Conservation (phyloP, 2,888 invertebrate genomes). For the Balanococcus diminutus region DNA sequence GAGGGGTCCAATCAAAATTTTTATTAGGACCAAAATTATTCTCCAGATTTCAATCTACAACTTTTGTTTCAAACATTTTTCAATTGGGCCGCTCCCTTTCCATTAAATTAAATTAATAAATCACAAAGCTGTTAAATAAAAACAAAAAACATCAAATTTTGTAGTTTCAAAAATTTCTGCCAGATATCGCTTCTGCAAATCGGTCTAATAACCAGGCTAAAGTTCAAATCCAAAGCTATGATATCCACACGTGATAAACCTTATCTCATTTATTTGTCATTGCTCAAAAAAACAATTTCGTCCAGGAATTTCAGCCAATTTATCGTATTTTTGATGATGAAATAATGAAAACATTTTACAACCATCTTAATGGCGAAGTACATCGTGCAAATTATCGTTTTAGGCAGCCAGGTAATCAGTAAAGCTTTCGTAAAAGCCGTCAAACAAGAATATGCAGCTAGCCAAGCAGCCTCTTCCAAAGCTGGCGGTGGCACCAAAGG, state of each 20-base stretch:
- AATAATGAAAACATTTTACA: conserved; percentile 9
- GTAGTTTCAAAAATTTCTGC: background rate
- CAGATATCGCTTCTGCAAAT: background rate
- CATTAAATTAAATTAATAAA: too few relatives aligned
- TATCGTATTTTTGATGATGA: background rate
- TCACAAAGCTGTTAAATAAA: background rate
- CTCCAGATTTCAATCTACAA: too few relatives aligned
- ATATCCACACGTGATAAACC: background rate
- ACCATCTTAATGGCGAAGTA: conserved; percentile 82
- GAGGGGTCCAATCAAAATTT: too few relatives aligned
- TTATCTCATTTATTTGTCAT: background rate
- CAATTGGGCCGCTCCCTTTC: too few relatives aligned
- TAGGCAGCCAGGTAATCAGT: conserved; percentile 88
- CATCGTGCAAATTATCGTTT: conserved; percentile 86
- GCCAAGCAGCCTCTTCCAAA: conserved; percentile 82
- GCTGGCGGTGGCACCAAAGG: conserved; percentile 79
- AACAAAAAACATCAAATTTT: background rate
- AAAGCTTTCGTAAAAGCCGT: conserved; percentile 90
- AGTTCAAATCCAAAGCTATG: too few relatives aligned
- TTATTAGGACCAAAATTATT: too few relatives aligned
- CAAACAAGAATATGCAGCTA: conserved; percentile 83
- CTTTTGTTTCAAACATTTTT: too few relatives aligned
- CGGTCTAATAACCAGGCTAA: background rate
- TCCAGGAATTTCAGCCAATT: background rate
- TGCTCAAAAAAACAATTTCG: background rate